Evolutionary conservation across 2,888 invertebrate genomes (phyloP), one percentile per base, ranked within the genome.

Genomic region (Spisula solida): DNA sequence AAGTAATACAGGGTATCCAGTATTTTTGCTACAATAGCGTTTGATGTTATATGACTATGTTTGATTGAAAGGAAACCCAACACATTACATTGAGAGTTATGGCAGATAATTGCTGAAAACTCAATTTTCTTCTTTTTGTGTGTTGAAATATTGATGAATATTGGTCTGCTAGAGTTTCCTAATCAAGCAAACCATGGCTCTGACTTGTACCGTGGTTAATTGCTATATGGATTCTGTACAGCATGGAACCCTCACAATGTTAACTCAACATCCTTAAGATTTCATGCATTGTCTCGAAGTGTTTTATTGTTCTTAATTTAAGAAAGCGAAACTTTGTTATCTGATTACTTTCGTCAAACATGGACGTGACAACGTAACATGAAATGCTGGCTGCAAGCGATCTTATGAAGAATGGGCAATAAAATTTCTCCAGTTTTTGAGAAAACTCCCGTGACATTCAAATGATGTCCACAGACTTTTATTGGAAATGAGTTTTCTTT

Each of bases 241-340:
- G 60, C 56, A 8, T 66, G 25, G 25, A 5, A 25, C 5, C 10
- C 60, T 66, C 56, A 56, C 60, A 66, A 66, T 66, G 60, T 66
- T 66, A 66, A 66, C 10, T 5, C 60, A 66, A 25, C 60, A 66
- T 66, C 25, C 60, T 66, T 66, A n/a, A 66, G 60, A 66, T 66
- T 25, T 66, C 25, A 66, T 66, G 60, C 60, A 66, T 66, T 66
- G 60, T 66, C 60, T 66, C 60, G 60, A 55, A 41, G 85, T 85
- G 79, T 85, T 85, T 85, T 85, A 85, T 85, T 34, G 80, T 80
- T 85, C 60, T 80, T 80, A 85, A 85, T 85, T 85, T 79, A 85
- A 79, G 60, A 55, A 60, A 85, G 47, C n/a, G 79, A 75, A 85
- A 47, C 41, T 55, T 85, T 78, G 78, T 85, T 60, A 29, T 78